These are phyloP conservation scores for Synanceia verrucosa DNA, from an alignment of 2,797 vertebrate genomes.

Conservation along the genomic window DNA sequence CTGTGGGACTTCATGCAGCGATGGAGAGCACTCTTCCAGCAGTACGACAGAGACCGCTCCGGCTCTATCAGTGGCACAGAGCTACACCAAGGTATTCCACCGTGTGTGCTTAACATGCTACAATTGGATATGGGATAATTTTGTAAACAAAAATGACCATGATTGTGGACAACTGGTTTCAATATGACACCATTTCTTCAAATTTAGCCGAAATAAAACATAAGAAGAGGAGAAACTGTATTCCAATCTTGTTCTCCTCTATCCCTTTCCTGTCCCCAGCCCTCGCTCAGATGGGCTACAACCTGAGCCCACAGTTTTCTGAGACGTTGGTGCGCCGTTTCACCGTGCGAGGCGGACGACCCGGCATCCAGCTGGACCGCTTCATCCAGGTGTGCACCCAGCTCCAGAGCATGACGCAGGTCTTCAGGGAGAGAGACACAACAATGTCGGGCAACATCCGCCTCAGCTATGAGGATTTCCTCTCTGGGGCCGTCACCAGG, in stretches of 20 bases:
- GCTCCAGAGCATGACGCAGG: constrained; percentile 92
- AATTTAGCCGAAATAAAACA: not conserved
- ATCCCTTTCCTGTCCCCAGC: constrained; percentile 74
- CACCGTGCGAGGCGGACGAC: constrained; percentile 28
- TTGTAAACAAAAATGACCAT: not conserved
- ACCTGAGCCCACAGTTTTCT: constrained; percentile 93
- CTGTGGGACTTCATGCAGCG: constrained; percentile 92
- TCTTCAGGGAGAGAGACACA: constrained; percentile 92
- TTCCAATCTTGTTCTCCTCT: not conserved
- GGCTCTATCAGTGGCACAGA: constrained; percentile 88
- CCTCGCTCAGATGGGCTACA: constrained; percentile 96
- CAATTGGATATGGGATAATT: not conserved
- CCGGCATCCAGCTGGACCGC: constrained; percentile 90
- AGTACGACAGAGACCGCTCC: constrained; percentile 91
- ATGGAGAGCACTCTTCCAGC: constrained; percentile 93
- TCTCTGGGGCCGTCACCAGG: constrained; percentile 84
- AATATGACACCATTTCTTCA: not conserved
- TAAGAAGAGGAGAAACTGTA: too few species aligned
- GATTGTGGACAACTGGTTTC: not conserved
- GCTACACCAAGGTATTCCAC: constrained; percentile 90
- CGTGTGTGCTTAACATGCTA: not conserved
- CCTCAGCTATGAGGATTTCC: constrained; percentile 94
- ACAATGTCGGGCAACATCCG: constrained; percentile 84
- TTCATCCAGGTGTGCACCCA: constrained; percentile 97
- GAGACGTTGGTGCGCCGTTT: constrained; percentile 86